A percentile compares a stretch with the other conserved stretches of the same genome.
These are phyloP conservation scores for Shinisaurus crocodilurus DNA, from an alignment of 2,113 vertebrate genomes.

Conservation along the genomic window DNA sequence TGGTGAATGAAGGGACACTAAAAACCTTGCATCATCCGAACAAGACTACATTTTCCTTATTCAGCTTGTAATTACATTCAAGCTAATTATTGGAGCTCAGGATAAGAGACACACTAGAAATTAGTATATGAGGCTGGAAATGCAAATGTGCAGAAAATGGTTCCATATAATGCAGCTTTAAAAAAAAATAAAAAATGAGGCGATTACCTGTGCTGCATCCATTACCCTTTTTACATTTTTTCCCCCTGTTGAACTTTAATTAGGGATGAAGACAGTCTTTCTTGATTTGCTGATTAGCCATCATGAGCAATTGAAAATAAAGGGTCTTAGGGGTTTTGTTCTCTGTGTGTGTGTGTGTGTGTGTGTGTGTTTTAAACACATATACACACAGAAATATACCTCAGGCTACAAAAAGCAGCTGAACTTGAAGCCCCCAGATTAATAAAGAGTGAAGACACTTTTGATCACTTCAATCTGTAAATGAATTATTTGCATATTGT, in stretches of 20 bases:
- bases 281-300: conserved; percentile 62
- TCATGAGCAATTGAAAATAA: conserved; percentile 52
- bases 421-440: conserved; percentile 24
- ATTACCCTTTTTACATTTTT: conserved; percentile 46
- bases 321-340: neutral
- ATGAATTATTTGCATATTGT: conserved; percentile 49
- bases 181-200: conserved; percentile 11
- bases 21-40: conserved; percentile 47
- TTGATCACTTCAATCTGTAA: conserved; percentile 46
- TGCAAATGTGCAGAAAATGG: conserved; percentile 57
- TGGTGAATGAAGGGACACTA: conserved; percentile 38
- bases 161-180: conserved; percentile 56
- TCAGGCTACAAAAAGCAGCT: conserved; percentile 11
- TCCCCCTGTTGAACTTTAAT: conserved; percentile 54
- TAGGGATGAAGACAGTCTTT: conserved; percentile 60
- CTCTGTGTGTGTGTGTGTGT: too few species aligned
- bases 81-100: conserved; percentile 68
- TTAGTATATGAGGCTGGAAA: conserved; percentile 55
- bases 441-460: conserved; percentile 7
- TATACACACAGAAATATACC: neutral
- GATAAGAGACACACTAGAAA: conserved; percentile 54
- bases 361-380: neutral
- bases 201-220: conserved; percentile 50
- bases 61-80: conserved; percentile 66
- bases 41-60: conserved; percentile 45